Evolutionary conservation across 2,113 vertebrate species (phyloP).

Genomic region (Daphoenositta chrysoptera): DNA sequence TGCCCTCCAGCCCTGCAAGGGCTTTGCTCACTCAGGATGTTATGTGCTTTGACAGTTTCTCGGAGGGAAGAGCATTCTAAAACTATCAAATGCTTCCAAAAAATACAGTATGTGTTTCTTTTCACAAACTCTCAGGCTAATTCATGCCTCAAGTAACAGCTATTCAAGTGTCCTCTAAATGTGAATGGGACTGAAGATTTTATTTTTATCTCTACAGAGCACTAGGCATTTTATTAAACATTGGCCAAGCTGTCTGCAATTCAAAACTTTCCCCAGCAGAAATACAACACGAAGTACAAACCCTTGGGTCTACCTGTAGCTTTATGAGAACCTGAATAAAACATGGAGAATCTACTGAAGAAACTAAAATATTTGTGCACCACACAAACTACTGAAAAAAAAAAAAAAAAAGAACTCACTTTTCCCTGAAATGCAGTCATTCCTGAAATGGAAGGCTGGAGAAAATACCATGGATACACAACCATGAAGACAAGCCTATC

Average conservation of each 20-base stretch:
- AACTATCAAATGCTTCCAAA: background rate
- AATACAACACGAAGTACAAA: background rate
- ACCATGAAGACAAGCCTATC: background rate
- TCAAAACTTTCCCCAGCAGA: background rate
- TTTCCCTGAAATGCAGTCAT: background rate
- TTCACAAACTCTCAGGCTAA: constrained; percentile 15
- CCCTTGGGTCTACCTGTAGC: background rate
- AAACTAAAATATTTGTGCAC: background rate
- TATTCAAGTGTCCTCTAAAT: constrained; percentile 18
- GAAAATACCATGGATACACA: background rate
- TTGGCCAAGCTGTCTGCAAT: background rate
- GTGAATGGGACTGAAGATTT: constrained; percentile 24
- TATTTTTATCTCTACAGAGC: constrained; percentile 21
- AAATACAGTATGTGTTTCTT: background rate
- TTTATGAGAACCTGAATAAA: background rate
- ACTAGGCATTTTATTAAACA: constrained; percentile 15
- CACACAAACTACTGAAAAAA: background rate
- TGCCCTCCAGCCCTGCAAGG: background rate
- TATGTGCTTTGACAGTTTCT: background rate
- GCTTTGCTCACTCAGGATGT: background rate
- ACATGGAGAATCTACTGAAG: background rate
- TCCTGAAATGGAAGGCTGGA: background rate
- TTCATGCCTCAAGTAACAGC: constrained; percentile 9
- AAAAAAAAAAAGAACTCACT: background rate
- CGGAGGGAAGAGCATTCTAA: background rate